Base-by-base conservation (phyloP, 2,888 invertebrate genomes). In the Archaeoteleia sp. region DNA sequence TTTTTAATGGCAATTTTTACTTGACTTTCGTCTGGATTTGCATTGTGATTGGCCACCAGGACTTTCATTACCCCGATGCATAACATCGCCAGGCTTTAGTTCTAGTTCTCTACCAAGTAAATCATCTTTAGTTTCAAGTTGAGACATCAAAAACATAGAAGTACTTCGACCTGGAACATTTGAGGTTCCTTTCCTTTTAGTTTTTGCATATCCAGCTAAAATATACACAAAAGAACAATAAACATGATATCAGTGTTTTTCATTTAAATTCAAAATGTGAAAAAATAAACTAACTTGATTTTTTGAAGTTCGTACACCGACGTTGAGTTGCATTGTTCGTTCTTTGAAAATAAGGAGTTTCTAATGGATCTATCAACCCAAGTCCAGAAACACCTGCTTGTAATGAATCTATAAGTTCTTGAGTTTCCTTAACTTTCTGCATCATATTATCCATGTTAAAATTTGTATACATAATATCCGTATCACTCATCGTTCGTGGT, bases 331-430 rank as follows among this genome's bases (percentile, higher is more conserved):
- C 20, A 7, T 34, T 58, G 42, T 32, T 67, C 0, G 66, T 71
- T n/a, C 77, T 68, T 2, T 76, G 75, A 42, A 81, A 82, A 32
- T 76, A 82, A 1, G 82, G 83, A 60, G 82, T 82, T 32, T 82
- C 82, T 1, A 77, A 69, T 0, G 82, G 78, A 48, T 81, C 79
- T 70, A 76, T 74, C 32, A 83, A 49, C 2, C 82, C 82, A 0
- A 83, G 69, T 3, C 81, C 83, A 3, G 74, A 72, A 1, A 82
- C 53, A 0, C 82, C 82, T 1, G 78, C 79, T 37, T 75, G 82
- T 7, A 83, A 54, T 0, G 79, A 78, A 32, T 83, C 77, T 0
- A 83, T 82, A 39, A 83, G 82, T 1, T 81, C 76, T 51, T 83
- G 81, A 0, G 79, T 78, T 8, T 83, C 80, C 8, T 75, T 67